phyloP scores from a whole-genome alignment of 1,140 invertebrate genomes.

The Apolygus lucorum region DNA sequence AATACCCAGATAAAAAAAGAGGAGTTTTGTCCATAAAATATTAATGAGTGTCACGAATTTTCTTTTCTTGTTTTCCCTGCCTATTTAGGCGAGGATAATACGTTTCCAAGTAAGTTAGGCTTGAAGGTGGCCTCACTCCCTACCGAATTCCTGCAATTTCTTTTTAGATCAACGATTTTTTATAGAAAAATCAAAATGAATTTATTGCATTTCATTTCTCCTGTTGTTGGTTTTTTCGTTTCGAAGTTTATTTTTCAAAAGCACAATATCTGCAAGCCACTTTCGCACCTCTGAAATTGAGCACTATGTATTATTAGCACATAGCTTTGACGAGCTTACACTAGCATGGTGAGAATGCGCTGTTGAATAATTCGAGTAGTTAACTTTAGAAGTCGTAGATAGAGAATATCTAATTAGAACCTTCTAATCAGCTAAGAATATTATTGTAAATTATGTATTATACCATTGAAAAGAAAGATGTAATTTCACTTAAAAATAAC shows the following conservation, averaged over 20 bases:
- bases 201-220: conserved; percentile 14
- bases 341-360: not conserved
- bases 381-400: not conserved
- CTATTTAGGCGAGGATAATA: conserved; percentile 37
- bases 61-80: conserved; percentile 30
- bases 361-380: not conserved
- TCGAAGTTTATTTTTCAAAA: conserved; percentile 4
- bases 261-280: conserved; percentile 13
- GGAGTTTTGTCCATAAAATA: not conserved
- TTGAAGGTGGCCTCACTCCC: conserved; percentile 21
- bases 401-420: too few species aligned
- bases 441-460: too few species aligned
- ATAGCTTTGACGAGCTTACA: not conserved
- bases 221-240: not conserved
- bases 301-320: not conserved
- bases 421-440: too few species aligned
- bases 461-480: too few species aligned
- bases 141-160: conserved; percentile 5
- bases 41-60: conserved; percentile 21
- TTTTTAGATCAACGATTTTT: conserved; percentile 15
- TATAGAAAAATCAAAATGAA: conserved; percentile 10
- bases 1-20: not conserved
- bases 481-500: too few species aligned
- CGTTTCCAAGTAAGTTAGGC: conserved; percentile 38
- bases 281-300: conserved; percentile 20